Base-by-base conservation (phyloP, 37 sponge, comb jelly and placozoan genomes). In the Aplysina aerophoba region DNA sequence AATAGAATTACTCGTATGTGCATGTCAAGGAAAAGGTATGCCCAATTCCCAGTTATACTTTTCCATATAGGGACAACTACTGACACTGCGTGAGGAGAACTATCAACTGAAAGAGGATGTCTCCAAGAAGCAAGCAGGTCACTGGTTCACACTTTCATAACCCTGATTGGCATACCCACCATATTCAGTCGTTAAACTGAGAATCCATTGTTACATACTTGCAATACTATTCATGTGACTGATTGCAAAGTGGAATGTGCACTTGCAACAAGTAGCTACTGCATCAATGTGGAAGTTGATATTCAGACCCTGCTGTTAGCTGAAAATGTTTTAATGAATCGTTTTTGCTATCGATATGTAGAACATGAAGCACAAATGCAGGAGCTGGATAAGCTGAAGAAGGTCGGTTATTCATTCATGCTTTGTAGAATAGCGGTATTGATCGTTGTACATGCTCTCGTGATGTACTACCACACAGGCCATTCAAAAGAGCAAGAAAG, bases 401-500 rank as follows among this genome's bases (percentile, higher is more conserved):
- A 85, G 82, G 92, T 92, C 30, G 14, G 69, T 79, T 79, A 71
- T 71, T 20, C 5, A 4, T 27, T 33, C 6, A 14, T 66, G 55
- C 15, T 40, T 34, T 39, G 24, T 67, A 55, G 11, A 53, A 53
- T 4, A 31, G 71, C 50, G 2, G 34, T 20, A 68, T 28, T 1
- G 8, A 2, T 55, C 5, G 4, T 31, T 53, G 25, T 68, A n/a
- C 62, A 44, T 58, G 41, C n/a, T 31, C 41, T 81, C 37, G 16
- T 4, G 22, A 74, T 24, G 54, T 87, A 6, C 64, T 21, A 69
- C 55, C 80, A 35, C 21, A 20, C 40, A 94, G 95, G 81, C 77
- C 53, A 89, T 94, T 38, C 89, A 89, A 50, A 88, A 88, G 77
- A 94, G 92, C 65, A 94, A 94, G 89, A 94, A 94, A 41, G 95